These are phyloP conservation scores for Clytia hemisphaerica DNA, from an alignment of 30 jellyfish, hydroid and myxozoan species.

Conservation along the genomic window DNA sequence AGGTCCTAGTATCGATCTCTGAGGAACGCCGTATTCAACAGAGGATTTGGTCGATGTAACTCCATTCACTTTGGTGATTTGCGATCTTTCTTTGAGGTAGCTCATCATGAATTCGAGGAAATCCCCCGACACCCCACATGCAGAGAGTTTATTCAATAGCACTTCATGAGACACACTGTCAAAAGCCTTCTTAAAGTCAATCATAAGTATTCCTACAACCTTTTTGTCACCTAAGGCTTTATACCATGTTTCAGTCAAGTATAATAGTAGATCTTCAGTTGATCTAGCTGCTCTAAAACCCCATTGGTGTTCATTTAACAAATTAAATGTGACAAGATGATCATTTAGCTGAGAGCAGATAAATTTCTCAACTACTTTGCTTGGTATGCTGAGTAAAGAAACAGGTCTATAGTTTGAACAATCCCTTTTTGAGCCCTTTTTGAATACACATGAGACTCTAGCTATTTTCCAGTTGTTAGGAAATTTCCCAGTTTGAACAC, in stretches of 20 bases:
- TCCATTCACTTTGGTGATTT: conserved; percentile 33
- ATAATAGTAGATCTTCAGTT: conserved; percentile 39
- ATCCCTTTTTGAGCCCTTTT: conserved; percentile 11
- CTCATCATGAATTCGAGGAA: conserved; percentile 26
- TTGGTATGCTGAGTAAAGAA: conserved; percentile 40
- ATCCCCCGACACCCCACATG: conserved; percentile 39
- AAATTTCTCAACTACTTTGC: conserved; percentile 29
- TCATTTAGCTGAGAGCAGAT: conserved; percentile 22
- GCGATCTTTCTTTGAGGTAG: conserved; percentile 29
- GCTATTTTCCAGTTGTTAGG: conserved; percentile 14
- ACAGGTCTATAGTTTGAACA: conserved; percentile 38
- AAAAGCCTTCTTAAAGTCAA: conserved; percentile 51
- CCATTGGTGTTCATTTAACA: conserved; percentile 46
- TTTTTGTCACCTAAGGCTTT: conserved; percentile 28
- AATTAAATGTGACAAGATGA: conserved; percentile 11
- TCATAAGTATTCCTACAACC: conserved; percentile 33
- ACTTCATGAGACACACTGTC: conserved; percentile 52
- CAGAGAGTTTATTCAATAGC: conserved; percentile 25
- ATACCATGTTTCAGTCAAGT: conserved; percentile 46
- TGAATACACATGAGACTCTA: conserved; percentile 19
- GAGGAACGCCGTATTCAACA: conserved; percentile 41
- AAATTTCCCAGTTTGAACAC: not conserved
- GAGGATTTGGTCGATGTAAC: conserved; percentile 8
- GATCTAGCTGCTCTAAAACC: conserved; percentile 44
- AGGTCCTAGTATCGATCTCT: conserved; percentile 55